Conservation (phyloP, 2,888 invertebrate species). For the Sarcophaga carnaria region DNA sequence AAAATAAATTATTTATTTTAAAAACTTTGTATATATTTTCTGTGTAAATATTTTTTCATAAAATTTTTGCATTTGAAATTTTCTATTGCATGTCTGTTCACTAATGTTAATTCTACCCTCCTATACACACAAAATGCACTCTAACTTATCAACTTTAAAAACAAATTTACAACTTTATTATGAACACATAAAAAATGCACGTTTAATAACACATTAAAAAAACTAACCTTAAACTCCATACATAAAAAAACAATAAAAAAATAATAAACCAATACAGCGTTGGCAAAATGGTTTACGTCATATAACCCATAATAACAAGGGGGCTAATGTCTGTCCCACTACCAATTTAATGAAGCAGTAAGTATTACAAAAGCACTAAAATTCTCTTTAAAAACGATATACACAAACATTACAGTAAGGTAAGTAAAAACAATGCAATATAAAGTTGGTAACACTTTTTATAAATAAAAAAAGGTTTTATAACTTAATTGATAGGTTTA, state of each 20-base stretch:
- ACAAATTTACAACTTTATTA: conserved; percentile 28
- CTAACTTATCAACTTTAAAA: conserved; percentile 10
- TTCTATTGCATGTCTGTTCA: conserved; percentile 67
- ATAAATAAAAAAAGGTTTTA: neutral
- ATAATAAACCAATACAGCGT: conserved; percentile 83
- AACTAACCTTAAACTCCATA: conserved; percentile 17
- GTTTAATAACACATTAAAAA: conserved; percentile 12
- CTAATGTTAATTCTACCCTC: conserved; percentile 14
- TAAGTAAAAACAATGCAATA: too few species aligned
- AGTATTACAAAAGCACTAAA: conserved; percentile 82
- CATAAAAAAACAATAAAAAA: conserved; percentile 5
- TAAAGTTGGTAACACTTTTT: neutral
- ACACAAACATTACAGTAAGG: neutral
- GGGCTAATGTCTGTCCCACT: conserved; percentile 96
- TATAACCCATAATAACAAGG: conserved; percentile 98
- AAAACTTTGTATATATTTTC: conserved; percentile 25
- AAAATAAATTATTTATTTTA: neutral
- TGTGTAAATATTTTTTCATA: neutral
- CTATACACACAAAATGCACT: conserved; percentile 5
- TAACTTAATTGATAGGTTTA: neutral
- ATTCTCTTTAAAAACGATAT: too few species aligned
- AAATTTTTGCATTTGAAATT: conserved; percentile 4
- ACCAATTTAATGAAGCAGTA: conserved; percentile 99
- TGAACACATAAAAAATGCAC: conserved; percentile 25
- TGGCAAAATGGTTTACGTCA: conserved; percentile 95